Base-by-base conservation (phyloP, 2,888 invertebrate species). In the Polylopha cassiicola region DNA sequence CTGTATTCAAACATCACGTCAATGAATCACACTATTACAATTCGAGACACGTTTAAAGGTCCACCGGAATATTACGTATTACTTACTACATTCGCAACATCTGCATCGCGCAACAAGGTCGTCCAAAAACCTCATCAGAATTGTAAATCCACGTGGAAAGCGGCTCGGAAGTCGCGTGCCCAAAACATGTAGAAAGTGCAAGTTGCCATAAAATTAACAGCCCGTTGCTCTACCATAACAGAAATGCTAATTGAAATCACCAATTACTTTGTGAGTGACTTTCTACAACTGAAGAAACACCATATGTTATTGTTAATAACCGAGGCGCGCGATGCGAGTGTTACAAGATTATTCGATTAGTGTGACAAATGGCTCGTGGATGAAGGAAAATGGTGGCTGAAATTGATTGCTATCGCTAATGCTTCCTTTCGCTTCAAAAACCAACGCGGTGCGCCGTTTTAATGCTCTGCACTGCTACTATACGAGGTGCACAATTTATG, bases 101-200 rank as follows among this genome's bases (percentile, higher is more conserved):
- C 21, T 27, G 27, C 18, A 31, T 27, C 39, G 39, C 29, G 24
- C 29, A 28, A 38, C 58, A 61, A 61, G 61, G 62, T 56, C 57
- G 48, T 46, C 29, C 45, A 50, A 51, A 59, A 58, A 53, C n/a
- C 66, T 51, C 61, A 65, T 62, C 58, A 50, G 58, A 68, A 68
- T 68, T 65, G 61, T 58, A 66, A 68, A 67, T 59, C 50, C 48
- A 48, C 52, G 53, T 61, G 64, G 62, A 70, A 70, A 71, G 63
- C 59, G 54, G 56, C 50, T 65, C 67, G 67, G 70, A 70, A 70
- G 68, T 71, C 52, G 65, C 73, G 68, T 71, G 65, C 58, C 63
- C 61, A 60, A 58, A 66, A 61, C 57, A 53, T 48, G 70, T 76
- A 76, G 80, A 80, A 81, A 80, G 78, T 77, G 74, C 66, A 75